Percentiles rank a stretch among this genome's conserved stretches.
phyloP scores from a whole-genome alignment of 1,140 invertebrate species.

The Drosophila tropicalis region DNA sequence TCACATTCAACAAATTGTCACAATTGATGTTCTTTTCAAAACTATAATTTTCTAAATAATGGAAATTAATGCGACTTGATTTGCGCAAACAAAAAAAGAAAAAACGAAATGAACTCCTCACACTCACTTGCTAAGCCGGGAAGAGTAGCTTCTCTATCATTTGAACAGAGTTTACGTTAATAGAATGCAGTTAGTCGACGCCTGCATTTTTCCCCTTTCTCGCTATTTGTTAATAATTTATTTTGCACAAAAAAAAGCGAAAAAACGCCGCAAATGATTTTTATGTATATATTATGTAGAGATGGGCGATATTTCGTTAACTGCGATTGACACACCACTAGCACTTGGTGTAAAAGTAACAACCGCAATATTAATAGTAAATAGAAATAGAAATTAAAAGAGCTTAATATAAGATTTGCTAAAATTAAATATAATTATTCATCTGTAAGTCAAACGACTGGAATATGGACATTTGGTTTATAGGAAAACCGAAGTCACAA shows the following conservation, averaged over 20 bases:
- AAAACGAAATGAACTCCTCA: neutral
- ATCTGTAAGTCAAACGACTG: too few relatives aligned
- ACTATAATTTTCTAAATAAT: neutral
- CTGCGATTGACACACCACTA: neutral
- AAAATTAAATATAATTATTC: too few relatives aligned
- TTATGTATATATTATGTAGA: conserved; percentile 15
- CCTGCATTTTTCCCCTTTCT: too few relatives aligned
- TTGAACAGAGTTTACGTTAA: neutral
- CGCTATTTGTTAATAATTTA: conserved; percentile 7
- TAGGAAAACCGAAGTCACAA: neutral
- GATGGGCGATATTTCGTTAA: conserved; percentile 1
- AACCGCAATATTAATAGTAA: too few relatives aligned
- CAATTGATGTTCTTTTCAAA: neutral
- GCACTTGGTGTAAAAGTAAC: too few relatives aligned
- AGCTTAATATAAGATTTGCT: too few relatives aligned
- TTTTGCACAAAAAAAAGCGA: conserved; percentile 14
- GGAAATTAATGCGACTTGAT: neutral
- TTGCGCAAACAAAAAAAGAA: neutral
- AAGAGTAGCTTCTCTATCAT: neutral
- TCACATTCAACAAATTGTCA: conserved; percentile 1
- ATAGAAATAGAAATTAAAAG: too few relatives aligned
- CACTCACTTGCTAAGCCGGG: conserved; percentile 8
- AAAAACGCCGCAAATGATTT: conserved; percentile 11
- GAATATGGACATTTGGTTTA: too few relatives aligned
- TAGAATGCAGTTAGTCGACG: neutral